These are phyloP conservation scores for Scaptomyza polygonia DNA, from an alignment of 2,888 invertebrate genomes.

Conservation along the genomic window DNA sequence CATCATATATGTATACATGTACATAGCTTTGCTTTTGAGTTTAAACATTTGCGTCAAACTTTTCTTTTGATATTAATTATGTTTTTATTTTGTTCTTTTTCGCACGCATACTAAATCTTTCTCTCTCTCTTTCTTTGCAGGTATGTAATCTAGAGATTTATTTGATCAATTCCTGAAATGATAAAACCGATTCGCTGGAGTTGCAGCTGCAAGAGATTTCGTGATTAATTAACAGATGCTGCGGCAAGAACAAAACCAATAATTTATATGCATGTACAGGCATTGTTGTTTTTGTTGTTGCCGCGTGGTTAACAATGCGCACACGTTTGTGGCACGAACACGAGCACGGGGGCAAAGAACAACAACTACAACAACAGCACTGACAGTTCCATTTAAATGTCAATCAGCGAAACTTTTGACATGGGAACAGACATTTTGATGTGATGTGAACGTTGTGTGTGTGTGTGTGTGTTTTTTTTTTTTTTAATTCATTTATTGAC, in stretches of 20 bases:
- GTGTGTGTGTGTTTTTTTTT: constrained; percentile 7
- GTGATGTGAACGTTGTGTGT: constrained; percentile 11
- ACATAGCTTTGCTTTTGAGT: not conserved
- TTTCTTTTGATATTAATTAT: constrained; percentile 44
- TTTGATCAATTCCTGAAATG: constrained; percentile 14
- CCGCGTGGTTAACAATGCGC: constrained; percentile 41
- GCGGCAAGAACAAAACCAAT: constrained; percentile 29
- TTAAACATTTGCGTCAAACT: constrained; percentile 27
- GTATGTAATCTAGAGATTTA: constrained; percentile 38
- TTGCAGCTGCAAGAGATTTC: constrained; percentile 42
- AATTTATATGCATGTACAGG: constrained; percentile 38
- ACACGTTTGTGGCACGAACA: constrained; percentile 51
- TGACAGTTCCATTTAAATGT: constrained; percentile 75
- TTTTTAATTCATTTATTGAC: too few relatives aligned
- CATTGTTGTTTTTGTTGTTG: constrained; percentile 44
- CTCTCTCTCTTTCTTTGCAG: constrained; percentile 47
- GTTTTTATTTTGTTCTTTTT: constrained; percentile 21
- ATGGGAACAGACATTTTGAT: constrained; percentile 40
- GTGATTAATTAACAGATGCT: constrained; percentile 60
- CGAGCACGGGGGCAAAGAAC: constrained; percentile 32
- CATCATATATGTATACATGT: too few relatives aligned
- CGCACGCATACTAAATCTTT: constrained; percentile 8
- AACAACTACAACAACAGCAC: constrained; percentile 40
- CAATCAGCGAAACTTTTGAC: constrained; percentile 69
- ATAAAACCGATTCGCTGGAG: constrained; percentile 31